Conservation (phyloP, 1,140 invertebrate species). For the Penaeus indicus region DNA sequence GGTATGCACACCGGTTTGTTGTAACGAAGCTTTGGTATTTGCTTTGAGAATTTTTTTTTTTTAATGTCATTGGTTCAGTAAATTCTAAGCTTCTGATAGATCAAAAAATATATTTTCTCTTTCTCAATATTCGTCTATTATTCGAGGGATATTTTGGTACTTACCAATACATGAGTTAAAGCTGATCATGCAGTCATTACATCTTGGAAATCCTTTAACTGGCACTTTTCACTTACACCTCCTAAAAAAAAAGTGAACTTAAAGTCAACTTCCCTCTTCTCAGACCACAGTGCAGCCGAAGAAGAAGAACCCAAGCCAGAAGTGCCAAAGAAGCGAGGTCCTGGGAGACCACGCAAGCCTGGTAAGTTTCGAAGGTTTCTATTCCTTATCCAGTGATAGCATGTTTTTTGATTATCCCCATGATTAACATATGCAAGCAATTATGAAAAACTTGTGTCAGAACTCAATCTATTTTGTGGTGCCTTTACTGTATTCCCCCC, state of each 20-base stretch:
- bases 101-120: not conserved
- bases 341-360: slow-evolving; percentile 47
- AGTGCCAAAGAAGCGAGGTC: slow-evolving; percentile 51
- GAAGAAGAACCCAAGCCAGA: slow-evolving; percentile 42
- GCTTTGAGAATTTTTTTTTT: not conserved
- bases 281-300: not conserved
- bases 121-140: not conserved
- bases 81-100: no score
- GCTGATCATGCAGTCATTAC: not conserved
- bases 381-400: no score
- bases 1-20: not conserved
- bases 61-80: not conserved
- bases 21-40: not conserved
- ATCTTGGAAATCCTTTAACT: not conserved
- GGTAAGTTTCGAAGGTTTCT: slow-evolving; percentile 14
- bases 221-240: not conserved
- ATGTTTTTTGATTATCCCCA: no score
- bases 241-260: no score
- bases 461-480: no score
- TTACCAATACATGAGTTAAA: not conserved
- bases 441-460: no score
- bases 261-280: not conserved
- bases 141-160: not conserved
- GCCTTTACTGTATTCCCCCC: not conserved
- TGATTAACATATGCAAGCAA: no score